Evolutionary conservation across 2,113 vertebrate species (phyloP).

Genomic region (Laterallus jamaicensis): DNA sequence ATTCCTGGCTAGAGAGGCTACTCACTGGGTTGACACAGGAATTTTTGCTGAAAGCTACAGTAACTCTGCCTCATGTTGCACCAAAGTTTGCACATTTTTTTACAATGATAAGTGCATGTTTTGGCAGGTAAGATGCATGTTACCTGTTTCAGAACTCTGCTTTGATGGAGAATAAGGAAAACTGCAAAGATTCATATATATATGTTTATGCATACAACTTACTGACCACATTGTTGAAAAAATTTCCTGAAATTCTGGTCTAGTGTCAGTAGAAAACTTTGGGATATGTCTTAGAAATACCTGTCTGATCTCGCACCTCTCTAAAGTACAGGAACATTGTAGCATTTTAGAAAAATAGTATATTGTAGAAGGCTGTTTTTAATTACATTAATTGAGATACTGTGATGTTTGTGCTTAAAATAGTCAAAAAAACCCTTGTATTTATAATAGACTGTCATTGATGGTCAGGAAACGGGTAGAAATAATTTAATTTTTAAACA

Average conservation of each 20-base stretch:
- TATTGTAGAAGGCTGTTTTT: not conserved
- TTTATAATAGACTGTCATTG: not conserved
- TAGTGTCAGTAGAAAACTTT: not conserved
- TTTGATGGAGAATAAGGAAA: not conserved
- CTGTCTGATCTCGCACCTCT: not conserved
- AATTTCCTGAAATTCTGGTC: not conserved
- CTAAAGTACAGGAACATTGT: not conserved
- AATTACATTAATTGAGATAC: not conserved
- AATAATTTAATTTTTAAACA: not conserved
- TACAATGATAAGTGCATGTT: not conserved
- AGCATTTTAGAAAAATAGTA: not conserved
- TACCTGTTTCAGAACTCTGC: not conserved
- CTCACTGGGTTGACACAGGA: not conserved
- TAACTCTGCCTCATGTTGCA: not conserved
- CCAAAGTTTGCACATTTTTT: not conserved
- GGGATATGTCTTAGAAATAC: not conserved
- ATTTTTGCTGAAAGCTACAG: not conserved
- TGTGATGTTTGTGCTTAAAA: not conserved
- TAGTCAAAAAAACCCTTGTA: not conserved
- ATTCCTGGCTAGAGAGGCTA: not conserved
- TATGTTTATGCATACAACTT: not conserved
- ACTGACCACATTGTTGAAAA: not conserved
- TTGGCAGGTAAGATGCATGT: not conserved
- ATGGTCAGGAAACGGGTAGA: not conserved
- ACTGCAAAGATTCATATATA: not conserved